These are phyloP conservation scores for Callinectes sapidus DNA, from an alignment of 2,888 invertebrate genomes.

Conservation along the genomic window DNA sequence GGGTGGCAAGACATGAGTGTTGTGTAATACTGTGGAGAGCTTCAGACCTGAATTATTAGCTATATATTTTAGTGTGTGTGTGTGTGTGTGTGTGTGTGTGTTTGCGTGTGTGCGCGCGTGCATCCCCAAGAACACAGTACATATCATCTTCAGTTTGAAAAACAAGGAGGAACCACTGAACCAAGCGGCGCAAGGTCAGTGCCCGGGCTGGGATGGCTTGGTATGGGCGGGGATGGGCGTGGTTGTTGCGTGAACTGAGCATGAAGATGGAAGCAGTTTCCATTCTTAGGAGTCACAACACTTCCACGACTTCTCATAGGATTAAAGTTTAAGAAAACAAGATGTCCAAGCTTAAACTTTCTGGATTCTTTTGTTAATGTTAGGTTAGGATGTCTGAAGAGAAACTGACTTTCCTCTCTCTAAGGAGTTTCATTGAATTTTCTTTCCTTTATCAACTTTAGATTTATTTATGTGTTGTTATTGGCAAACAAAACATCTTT, in stretches of 20 bases:
- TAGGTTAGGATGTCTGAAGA: neutral
- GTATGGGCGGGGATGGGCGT: neutral
- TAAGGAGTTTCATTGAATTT: no score
- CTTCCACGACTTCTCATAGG: neutral
- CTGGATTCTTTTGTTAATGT: neutral
- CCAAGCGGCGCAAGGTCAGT: neutral
- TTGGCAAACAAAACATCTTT: no score
- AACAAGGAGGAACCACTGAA: neutral
- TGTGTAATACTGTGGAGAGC: no score
- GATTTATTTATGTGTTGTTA: no score
- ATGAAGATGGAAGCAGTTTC: neutral
- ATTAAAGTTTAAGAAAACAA: neutral
- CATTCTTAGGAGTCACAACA: neutral
- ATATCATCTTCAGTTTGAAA: neutral
- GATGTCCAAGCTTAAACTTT: neutral
- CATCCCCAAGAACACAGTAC: neutral
- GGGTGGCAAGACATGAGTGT: neutral
- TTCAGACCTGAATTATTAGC: no score
- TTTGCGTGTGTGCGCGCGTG: neutral
- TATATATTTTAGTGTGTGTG: neutral
- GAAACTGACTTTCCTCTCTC: no score
- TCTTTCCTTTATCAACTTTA: no score
- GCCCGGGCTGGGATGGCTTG: neutral
- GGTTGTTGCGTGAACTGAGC: neutral
- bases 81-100: conserved; percentile 1